Evolutionary conservation across 2,797 vertebrate species (phyloP).

Genomic region (Mionectes olivaceus): DNA sequence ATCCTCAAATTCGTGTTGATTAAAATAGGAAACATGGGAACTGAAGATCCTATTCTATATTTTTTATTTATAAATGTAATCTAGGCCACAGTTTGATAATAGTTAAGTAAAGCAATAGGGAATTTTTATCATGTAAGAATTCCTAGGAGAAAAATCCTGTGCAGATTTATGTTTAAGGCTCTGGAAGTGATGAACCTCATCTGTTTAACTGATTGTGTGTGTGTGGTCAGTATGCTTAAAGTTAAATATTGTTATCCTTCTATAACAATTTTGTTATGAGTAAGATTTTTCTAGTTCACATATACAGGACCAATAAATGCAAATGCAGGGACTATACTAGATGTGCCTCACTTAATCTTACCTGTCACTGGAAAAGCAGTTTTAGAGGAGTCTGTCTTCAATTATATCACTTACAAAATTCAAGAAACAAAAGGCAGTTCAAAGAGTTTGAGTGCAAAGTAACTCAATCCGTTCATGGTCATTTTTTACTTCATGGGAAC

Average conservation of each 20-base stretch:
- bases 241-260: not conserved
- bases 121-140: not conserved
- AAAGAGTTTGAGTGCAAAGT: not conserved
- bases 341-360: not conserved
- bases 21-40: slow-evolving; percentile 28
- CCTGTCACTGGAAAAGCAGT: not conserved
- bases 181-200: not conserved
- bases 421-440: not conserved
- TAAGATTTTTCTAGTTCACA: not conserved
- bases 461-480: not conserved
- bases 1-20: not conserved
- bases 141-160: not conserved
- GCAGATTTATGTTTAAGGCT: not conserved
- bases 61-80: slow-evolving; percentile 1
- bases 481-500: not conserved
- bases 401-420: not conserved
- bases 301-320: not conserved
- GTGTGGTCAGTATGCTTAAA: not conserved
- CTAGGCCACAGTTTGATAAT: not conserved
- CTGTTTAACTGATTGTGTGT: not conserved
- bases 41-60: not conserved
- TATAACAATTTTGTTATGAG: not conserved
- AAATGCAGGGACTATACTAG: not conserved
- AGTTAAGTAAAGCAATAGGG: not conserved
- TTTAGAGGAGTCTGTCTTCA: not conserved